Conservation (phyloP, 35 echinoderm and acorn worm genomes). For the Lytechinus pictus region DNA sequence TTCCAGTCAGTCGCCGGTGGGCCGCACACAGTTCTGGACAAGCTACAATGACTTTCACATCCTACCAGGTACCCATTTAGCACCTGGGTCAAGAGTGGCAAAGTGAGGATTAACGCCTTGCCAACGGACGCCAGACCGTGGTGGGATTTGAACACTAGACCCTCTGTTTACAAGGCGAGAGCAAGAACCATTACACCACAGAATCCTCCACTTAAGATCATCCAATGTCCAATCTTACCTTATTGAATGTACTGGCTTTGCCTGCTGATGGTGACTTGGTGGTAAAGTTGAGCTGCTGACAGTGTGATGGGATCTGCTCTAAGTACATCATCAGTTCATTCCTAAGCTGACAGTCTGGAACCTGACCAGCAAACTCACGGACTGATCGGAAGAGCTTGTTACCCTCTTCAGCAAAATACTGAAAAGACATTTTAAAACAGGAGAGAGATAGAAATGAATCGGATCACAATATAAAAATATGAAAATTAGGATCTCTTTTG, state of each 20-base stretch:
- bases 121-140: too few relatives aligned
- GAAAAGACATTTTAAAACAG: not conserved
- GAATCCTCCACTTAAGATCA: too few relatives aligned
- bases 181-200: too few relatives aligned
- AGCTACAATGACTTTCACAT: too few relatives aligned
- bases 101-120: too few relatives aligned
- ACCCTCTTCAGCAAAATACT: slow-evolving; percentile 93
- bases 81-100: too few relatives aligned
- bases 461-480: not conserved
- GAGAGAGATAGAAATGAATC: not conserved
- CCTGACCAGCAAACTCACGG: slow-evolving; percentile 73
- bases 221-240: slow-evolving; percentile 53
- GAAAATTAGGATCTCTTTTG: not conserved
- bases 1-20: too few relatives aligned
- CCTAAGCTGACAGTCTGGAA: slow-evolving; percentile 79
- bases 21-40: too few relatives aligned
- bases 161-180: too few relatives aligned
- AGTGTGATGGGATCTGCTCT: slow-evolving; percentile 87
- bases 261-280: slow-evolving; percentile 86
- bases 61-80: too few relatives aligned
- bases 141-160: too few relatives aligned
- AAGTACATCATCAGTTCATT: slow-evolving; percentile 75
- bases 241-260: slow-evolving; percentile 91
- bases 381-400: slow-evolving; percentile 91
- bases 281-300: slow-evolving; percentile 87